Conservation (phyloP, 2,113 vertebrate species). For the Marmota monax region DNA sequence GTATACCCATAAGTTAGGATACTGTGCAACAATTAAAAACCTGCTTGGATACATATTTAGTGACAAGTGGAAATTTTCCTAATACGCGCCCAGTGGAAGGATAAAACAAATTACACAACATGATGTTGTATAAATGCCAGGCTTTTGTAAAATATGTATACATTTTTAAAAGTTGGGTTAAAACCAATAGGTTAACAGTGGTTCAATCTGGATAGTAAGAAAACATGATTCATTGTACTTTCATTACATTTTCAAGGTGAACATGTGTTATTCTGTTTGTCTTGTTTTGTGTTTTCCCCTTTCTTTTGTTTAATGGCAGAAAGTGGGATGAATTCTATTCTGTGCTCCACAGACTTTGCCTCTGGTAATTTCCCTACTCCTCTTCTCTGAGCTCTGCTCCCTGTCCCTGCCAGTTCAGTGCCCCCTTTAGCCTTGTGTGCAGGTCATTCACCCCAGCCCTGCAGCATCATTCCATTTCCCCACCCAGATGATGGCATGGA, state of each 20-base stretch:
- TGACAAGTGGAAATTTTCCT: neutral
- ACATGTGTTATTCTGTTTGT: neutral
- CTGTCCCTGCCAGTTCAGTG: neutral
- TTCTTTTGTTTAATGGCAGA: neutral
- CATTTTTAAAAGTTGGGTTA: neutral
- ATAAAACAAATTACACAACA: neutral
- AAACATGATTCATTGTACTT: neutral
- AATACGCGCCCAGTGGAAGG: neutral
- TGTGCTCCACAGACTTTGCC: neutral
- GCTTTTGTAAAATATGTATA: conserved; percentile 11
- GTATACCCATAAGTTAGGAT: neutral
- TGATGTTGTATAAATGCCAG: neutral
- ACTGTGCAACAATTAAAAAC: neutral
- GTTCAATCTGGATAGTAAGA: neutral
- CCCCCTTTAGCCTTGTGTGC: neutral
- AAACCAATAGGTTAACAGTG: conserved; percentile 18
- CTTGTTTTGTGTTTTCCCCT: neutral
- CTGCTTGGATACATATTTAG: conserved; percentile 4
- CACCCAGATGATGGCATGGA: neutral
- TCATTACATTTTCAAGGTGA: conserved; percentile 25
- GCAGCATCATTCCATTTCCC: neutral
- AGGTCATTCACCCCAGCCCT: neutral
- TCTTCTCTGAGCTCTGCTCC: neutral
- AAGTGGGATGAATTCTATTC: neutral
- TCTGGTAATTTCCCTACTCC: neutral